phyloP scores from a whole-genome alignment of 2,797 vertebrate genomes.

The Aphelocoma californica region DNA sequence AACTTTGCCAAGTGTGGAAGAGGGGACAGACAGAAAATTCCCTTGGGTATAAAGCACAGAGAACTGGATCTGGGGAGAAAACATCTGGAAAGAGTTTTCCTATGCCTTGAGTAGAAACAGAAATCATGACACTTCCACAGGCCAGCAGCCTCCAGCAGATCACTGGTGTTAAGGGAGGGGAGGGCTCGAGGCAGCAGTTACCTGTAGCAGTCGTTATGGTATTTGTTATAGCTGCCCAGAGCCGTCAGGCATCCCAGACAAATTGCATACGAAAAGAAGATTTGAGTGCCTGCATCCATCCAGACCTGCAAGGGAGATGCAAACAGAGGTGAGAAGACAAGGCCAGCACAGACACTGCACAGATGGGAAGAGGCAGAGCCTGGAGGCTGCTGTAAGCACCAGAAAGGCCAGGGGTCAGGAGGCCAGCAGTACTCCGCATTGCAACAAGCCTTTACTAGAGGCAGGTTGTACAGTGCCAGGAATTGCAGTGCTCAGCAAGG shows the following conservation, averaged over 20 bases:
- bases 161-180: neutral
- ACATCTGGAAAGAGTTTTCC: neutral
- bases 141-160: neutral
- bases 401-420: neutral
- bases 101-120: neutral
- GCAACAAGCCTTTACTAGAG: neutral
- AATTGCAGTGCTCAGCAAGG: neutral
- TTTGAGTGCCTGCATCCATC: conserved; percentile 98
- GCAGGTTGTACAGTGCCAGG: neutral
- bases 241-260: conserved; percentile 90
- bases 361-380: neutral
- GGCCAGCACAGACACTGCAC: neutral
- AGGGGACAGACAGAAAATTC: neutral
- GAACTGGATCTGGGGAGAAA: neutral
- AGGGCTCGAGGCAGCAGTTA: conserved; percentile 61
- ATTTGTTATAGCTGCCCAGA: conserved; percentile 93
- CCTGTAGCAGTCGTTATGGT: conserved; percentile 97
- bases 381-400: neutral
- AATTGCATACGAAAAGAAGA: conserved; percentile 95
- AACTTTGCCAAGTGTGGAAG: neutral
- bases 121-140: neutral
- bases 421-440: neutral
- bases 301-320: conserved; percentile 82
- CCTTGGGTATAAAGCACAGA: neutral
- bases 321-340: conserved; percentile 37